Conservation (phyloP, 2,113 vertebrate genomes). For the Caloenas nicobarica region DNA sequence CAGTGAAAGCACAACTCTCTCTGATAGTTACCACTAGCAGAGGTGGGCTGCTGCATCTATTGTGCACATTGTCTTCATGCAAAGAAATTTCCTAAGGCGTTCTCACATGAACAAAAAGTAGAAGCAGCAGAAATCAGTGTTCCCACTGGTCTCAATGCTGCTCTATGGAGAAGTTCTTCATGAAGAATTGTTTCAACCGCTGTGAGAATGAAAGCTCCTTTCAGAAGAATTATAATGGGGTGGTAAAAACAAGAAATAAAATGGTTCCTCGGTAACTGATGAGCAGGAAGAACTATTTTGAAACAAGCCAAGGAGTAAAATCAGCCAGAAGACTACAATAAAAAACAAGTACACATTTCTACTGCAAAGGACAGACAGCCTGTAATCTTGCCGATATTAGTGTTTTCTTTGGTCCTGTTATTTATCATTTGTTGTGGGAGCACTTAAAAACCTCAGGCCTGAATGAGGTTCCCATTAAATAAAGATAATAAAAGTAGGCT, state of each 20-base stretch:
- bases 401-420: background rate
- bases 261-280: background rate
- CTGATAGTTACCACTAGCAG: background rate
- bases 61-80: accelerated
- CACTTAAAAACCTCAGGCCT: background rate
- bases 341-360: background rate
- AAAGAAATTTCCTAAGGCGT: background rate
- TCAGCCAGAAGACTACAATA: background rate
- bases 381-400: background rate
- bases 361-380: background rate
- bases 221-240: background rate
- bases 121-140: background rate
- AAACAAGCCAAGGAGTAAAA: background rate
- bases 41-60: background rate
- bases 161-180: background rate
- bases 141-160: background rate
- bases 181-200: background rate
- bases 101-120: background rate
- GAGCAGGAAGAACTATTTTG: background rate
- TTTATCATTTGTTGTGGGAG: background rate
- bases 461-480: background rate
- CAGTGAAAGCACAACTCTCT: background rate
- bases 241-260: background rate
- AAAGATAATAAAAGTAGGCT: background rate
- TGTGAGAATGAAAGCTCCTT: background rate